Conservation (phyloP, 2,888 invertebrate species). For the Aporophyla lueneburgensis region DNA sequence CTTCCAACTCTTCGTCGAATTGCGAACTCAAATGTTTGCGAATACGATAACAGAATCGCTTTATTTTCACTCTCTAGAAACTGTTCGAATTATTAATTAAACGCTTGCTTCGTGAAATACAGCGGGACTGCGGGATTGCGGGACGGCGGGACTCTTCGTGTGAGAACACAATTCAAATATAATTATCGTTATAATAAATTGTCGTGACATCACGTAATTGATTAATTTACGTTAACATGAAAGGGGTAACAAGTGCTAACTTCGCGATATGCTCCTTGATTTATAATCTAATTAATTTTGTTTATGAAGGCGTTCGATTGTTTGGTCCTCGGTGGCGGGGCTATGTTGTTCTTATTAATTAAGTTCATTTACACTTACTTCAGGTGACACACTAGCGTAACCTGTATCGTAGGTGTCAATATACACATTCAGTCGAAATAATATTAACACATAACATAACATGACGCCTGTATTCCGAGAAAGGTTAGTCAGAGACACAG, state of each 20-base stretch:
- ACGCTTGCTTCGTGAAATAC: constrained; percentile 73
- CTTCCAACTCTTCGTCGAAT: constrained; percentile 50
- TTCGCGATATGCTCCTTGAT: constrained; percentile 64
- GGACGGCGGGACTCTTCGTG: constrained; percentile 33
- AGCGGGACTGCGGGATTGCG: constrained; percentile 27
- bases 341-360: constrained; percentile 16
- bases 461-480: neutral
- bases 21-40: constrained; percentile 76
- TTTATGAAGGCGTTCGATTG: constrained; percentile 64
- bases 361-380: constrained; percentile 24
- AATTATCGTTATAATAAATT: constrained; percentile 76
- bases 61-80: constrained; percentile 74
- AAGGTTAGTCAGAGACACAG: too few species aligned
- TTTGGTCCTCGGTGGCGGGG: constrained; percentile 34
- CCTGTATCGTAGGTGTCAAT: too few species aligned
- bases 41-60: constrained; percentile 80
- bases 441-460: neutral
- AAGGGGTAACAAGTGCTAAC: constrained; percentile 70
- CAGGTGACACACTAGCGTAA: neutral
- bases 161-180: constrained; percentile 65
- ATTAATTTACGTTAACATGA: constrained; percentile 68
- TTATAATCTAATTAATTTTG: constrained; percentile 71
- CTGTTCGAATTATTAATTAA: constrained; percentile 79
- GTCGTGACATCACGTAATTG: constrained; percentile 72
- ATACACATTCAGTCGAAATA: neutral